Evolutionary conservation across 2,888 invertebrate genomes (phyloP).

Genomic region (Gortyna flavago): DNA sequence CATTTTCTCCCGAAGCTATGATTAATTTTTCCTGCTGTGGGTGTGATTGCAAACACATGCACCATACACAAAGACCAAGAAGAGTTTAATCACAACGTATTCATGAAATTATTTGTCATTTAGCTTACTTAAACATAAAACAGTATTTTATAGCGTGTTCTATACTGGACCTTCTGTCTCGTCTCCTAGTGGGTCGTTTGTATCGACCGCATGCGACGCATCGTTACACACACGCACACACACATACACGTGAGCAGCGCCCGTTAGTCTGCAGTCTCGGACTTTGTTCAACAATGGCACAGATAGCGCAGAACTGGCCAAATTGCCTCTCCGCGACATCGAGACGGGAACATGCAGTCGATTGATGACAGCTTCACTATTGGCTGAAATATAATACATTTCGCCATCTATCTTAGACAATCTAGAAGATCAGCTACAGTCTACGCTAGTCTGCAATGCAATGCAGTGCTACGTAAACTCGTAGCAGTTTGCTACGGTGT

Average conservation of each 20-base stretch:
- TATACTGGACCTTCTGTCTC: constrained; percentile 14
- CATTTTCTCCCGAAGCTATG: background rate
- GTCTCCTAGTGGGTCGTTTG: background rate
- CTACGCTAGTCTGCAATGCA: constrained; percentile 9
- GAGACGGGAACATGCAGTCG: constrained; percentile 19
- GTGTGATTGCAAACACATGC: background rate
- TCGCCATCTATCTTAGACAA: background rate
- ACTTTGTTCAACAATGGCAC: constrained; percentile 13
- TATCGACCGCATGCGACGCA: constrained; percentile 55
- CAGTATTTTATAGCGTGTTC: too few species aligned
- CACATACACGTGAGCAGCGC: constrained; percentile 12
- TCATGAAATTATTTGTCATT: background rate
- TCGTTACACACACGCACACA: constrained; percentile 20
- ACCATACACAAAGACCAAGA: background rate
- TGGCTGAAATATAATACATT: constrained; percentile 1
- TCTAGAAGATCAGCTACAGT: background rate
- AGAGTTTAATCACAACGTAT: background rate
- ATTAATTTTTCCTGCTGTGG: background rate
- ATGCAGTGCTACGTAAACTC: constrained; percentile 13
- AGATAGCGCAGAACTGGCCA: constrained; percentile 1
- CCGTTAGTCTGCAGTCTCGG: constrained; percentile 38
- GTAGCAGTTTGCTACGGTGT: constrained; percentile 34
- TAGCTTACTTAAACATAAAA: background rate
- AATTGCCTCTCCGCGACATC: constrained; percentile 20
- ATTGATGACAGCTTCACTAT: constrained; percentile 12